Evolutionary conservation across 2,888 invertebrate genomes (phyloP), one percentile per base, ranked within the genome.

Genomic region (Biston betularia): DNA sequence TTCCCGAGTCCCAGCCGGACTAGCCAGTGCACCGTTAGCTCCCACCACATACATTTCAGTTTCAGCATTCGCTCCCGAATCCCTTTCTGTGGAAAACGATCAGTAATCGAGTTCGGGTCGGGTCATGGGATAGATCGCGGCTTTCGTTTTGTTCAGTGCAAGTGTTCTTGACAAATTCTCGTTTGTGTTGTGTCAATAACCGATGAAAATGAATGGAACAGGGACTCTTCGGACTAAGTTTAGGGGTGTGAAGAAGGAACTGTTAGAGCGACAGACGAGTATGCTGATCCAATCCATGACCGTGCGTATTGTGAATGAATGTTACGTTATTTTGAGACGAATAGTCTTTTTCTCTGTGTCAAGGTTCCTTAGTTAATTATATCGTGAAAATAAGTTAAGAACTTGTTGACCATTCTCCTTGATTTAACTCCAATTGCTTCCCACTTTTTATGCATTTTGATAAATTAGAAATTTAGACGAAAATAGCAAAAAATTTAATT

Each of bases 251-350:
- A 97, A 96, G 83, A 97, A 96, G 86, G 96, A 97, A 80, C 95
- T 96, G 79, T 84, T 97, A 72, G 96, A 96, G 73, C 93, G 95
- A 76, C 96, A 96, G 88, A 96, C 96, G n/a, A 96, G 95, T 81
- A 90, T 96, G 76, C 94, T 96, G 80, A 95, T 97, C 75, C 96
- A 96, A 85, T 95, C 95, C 58, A 97, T 97, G 97, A 97, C 97
- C 87, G 97, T 97, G 94, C 95, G 97, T 96, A 82, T 75, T 61
- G 49, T 44, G 52, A 70, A 66, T 66, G 55, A 59, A 60, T 44
- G 50, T 62, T 40, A 58, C 49, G 50, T 62, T 65, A 69, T 64
- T 64, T 57, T 42, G 14, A 48, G 59, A 60, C 38, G 50, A 50
- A 34, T 46, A 48, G 55, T 63, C 24, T 69, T 63, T 65, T 48